phyloP scores from a whole-genome alignment of 2,113 vertebrate genomes.

The Tiliqua scincoides region DNA sequence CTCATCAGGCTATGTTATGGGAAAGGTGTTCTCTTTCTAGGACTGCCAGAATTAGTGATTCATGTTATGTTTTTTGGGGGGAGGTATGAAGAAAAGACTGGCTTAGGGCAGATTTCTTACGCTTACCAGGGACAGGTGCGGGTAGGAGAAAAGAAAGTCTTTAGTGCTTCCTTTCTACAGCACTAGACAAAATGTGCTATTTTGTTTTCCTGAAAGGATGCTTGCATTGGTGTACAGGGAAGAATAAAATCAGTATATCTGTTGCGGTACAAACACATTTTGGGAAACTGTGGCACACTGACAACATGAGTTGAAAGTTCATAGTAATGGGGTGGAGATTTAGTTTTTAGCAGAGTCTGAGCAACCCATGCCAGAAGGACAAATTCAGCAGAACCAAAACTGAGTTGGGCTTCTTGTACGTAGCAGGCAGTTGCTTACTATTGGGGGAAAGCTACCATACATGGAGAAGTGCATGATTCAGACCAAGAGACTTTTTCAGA shows the following conservation, averaged over 20 bases:
- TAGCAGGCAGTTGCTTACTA: background rate
- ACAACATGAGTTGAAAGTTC: too few species aligned
- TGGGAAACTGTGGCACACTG: background rate
- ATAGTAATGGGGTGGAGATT: background rate
- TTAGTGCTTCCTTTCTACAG: background rate
- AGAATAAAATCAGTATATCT: background rate
- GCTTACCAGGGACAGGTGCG: background rate
- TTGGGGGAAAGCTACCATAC: background rate
- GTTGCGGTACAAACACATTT: background rate
- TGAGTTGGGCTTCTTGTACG: background rate
- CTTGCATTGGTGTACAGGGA: background rate
- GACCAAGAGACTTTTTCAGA: background rate
- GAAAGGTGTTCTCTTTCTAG: background rate
- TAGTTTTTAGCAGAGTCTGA: background rate
- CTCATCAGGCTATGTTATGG: background rate
- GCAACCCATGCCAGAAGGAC: background rate
- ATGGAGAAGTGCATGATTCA: background rate
- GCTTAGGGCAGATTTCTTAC: background rate
- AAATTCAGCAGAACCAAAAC: background rate
- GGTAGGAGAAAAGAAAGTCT: background rate
- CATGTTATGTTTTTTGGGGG: background rate
- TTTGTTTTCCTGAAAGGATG: too few species aligned
- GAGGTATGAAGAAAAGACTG: background rate
- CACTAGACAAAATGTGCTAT: background rate
- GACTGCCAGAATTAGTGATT: background rate